A percentile compares a stretch with the other conserved stretches of the same genome.
Evolutionary conservation across 2,888 invertebrate species (phyloP).

Genomic region (Stenodera caucasica): DNA sequence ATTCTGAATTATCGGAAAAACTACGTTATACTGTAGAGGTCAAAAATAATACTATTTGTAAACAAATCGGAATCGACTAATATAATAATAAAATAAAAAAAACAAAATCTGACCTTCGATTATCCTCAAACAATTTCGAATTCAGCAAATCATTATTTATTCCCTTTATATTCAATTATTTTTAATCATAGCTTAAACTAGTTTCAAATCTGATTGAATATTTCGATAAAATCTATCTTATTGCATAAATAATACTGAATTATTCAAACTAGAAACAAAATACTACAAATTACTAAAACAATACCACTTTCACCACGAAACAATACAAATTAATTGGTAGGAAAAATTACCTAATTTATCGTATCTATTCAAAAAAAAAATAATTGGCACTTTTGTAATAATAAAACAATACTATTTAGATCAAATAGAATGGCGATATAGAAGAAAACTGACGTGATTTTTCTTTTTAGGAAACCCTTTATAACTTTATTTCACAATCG

Average conservation of each 20-base stretch:
- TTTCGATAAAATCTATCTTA: neutral
- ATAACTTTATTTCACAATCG: neutral
- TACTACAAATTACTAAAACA: constrained; percentile 13
- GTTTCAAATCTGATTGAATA: neutral
- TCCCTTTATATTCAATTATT: neutral
- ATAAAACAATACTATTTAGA: neutral
- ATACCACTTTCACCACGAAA: constrained; percentile 18
- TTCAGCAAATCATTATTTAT: neutral
- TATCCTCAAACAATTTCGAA: neutral
- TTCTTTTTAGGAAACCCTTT: neutral
- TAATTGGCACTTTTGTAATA: neutral
- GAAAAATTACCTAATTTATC: neutral
- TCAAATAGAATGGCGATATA: neutral
- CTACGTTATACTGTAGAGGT: neutral
- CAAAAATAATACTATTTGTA: constrained; percentile 1
- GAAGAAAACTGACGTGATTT: neutral
- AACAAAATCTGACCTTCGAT: neutral
- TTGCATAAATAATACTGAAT: constrained; percentile 14
- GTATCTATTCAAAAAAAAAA: neutral
- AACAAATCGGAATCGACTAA: neutral
- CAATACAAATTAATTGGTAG: neutral
- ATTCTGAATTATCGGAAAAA: too few species aligned
- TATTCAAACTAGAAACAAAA: constrained; percentile 6
- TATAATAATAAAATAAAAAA: neutral
- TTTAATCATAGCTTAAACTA: neutral